Base-by-base conservation (phyloP, 2,888 invertebrate species). In the Thelaira solivaga region DNA sequence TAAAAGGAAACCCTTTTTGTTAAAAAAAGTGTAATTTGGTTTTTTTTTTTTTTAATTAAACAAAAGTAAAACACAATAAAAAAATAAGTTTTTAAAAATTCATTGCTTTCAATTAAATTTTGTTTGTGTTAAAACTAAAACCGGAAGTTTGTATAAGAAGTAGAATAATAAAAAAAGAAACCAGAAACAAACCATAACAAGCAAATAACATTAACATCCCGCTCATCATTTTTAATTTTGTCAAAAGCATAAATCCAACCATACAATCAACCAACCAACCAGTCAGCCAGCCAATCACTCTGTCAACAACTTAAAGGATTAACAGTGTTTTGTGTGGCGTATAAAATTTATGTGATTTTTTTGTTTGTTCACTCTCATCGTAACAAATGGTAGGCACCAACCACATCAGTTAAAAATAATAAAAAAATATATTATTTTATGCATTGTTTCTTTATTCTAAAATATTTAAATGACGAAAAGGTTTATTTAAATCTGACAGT, bases 241-340 rank as follows among this genome's bases (percentile, higher is more conserved):
- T 45, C 26, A 51, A 13, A n/a, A 39, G 13, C 36, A 39, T 39
- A 39, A 39, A 47, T 29, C 22, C 22, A 47, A 29, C 39, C 68
- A 68, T 20, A 51, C 39, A 55, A 26, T 24, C 24, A 49, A 8
- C 26, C 18, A 39, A 39, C 16, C 22, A 45, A 22, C 24, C 22
- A 64, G 18, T 16, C 29, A 36, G 1, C 24, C 41, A 31, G n/a
- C 29, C 36, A 62, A 29, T 36, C 65, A 59, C 39, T 41, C 57
- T 64, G 26, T 47, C 29, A 53, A 64, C 65, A 71, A 74, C 71
- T 67, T 67, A 29, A 79, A 79, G 79, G 71, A 79, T 79, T 79
- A 75, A 72, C 75, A 79, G 79, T 72, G 79, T 62, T 75, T 75
- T 72, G 45, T 79, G 61, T 53, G 67, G 68, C 62, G 65, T 64